Evolutionary conservation across 2,113 vertebrate genomes (phyloP).

Genomic region (Strix uralensis): DNA sequence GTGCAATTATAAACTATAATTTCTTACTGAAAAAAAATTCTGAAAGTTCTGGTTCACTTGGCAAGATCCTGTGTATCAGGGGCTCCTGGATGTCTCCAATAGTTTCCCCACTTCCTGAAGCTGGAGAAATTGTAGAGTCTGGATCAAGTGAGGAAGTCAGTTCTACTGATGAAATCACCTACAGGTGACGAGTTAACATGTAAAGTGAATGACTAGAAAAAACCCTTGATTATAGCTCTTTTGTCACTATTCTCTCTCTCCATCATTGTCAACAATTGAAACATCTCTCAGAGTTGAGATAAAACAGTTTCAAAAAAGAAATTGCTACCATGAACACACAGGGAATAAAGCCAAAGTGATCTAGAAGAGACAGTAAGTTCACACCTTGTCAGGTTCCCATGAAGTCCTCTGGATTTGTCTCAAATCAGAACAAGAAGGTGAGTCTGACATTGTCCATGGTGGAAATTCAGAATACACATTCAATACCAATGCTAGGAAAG

Average conservation of each 20-base stretch:
- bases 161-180: conserved; percentile 49
- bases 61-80: background rate
- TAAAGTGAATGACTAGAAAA: background rate
- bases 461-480: background rate
- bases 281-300: background rate
- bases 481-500: background rate
- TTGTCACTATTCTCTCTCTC: background rate
- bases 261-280: background rate
- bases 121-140: background rate
- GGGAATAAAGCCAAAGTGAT: background rate
- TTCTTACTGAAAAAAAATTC: conserved; percentile 15
- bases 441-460: background rate
- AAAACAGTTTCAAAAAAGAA: background rate
- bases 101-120: conserved; percentile 13
- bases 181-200: background rate
- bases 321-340: fast-evolving
- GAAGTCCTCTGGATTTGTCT: background rate
- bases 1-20: background rate
- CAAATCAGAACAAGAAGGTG: background rate
- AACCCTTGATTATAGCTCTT: background rate
- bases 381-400: conserved; percentile 52
- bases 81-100: background rate
- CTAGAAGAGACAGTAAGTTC: background rate
- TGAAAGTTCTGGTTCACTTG: background rate
- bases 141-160: background rate